phyloP scores from a whole-genome alignment of 2,797 vertebrate species.

The Xenentodon cancila region DNA sequence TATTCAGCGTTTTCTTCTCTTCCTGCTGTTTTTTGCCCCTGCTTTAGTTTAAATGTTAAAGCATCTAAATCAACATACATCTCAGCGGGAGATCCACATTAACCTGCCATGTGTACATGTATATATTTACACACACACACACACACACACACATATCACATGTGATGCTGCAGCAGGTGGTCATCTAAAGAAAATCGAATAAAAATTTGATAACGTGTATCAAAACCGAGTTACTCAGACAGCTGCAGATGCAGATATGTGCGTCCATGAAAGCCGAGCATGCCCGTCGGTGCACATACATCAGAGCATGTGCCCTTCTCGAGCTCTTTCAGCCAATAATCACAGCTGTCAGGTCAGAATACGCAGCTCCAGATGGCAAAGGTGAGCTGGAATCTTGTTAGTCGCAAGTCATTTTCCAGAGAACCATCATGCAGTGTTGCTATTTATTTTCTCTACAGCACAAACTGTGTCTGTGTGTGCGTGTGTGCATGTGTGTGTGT shows the following conservation, averaged over 20 bases:
- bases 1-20: constrained; percentile 66
- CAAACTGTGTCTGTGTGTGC: constrained; percentile 4
- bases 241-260: neutral
- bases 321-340: constrained; percentile 33
- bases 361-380: constrained; percentile 35
- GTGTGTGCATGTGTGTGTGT: constrained; percentile 18
- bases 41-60: constrained; percentile 35
- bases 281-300: too few relatives aligned
- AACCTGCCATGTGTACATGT: neutral
- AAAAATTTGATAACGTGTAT: neutral
- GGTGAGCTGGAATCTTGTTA: constrained; percentile 44
- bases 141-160: neutral
- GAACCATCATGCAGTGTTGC: constrained; percentile 24
- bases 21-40: constrained; percentile 44
- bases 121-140: neutral
- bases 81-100: constrained; percentile 28
- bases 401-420: constrained; percentile 27
- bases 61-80: constrained; percentile 40
- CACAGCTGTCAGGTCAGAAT: constrained; percentile 29
- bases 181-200: constrained; percentile 32
- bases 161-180: constrained; percentile 49
- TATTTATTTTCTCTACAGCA: constrained; percentile 33
- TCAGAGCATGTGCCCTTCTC: neutral
- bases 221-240: neutral
- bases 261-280: neutral